Evolutionary conservation across 2,113 vertebrate genomes (phyloP).

Genomic region (Plecotus auritus): DNA sequence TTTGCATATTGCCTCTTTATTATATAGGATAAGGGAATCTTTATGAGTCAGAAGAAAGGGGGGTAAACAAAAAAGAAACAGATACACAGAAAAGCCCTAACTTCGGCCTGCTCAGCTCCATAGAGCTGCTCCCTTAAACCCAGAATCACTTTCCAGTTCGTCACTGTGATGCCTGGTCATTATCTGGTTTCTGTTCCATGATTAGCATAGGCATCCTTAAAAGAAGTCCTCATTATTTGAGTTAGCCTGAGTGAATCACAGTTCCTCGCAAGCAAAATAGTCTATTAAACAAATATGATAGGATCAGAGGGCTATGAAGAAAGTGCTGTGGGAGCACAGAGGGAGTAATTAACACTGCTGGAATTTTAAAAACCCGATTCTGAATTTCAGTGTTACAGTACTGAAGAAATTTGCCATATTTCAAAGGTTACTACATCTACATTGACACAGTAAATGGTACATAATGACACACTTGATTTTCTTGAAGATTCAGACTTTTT

Average conservation of each 20-base stretch:
- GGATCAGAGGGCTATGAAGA: slow-evolving; percentile 26
- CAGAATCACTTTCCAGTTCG: background rate
- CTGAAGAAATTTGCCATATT: slow-evolving; percentile 41
- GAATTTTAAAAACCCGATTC: slow-evolving; percentile 39
- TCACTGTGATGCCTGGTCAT: background rate
- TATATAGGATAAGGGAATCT: too few species aligned
- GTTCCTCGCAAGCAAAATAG: slow-evolving; percentile 50
- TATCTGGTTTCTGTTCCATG: background rate
- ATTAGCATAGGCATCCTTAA: slow-evolving; percentile 5
- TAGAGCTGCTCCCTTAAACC: background rate
- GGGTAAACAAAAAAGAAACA: background rate
- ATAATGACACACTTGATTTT: slow-evolving; percentile 42
- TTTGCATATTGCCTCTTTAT: too few species aligned
- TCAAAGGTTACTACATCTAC: slow-evolving; percentile 57
- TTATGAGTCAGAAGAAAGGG: background rate
- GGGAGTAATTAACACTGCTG: slow-evolving; percentile 60
- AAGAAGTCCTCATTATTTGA: slow-evolving; percentile 37
- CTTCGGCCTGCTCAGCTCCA: background rate
- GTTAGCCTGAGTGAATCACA: background rate
- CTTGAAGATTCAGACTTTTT: background rate
- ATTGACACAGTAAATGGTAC: slow-evolving; percentile 26
- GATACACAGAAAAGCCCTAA: background rate
- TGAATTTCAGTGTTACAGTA: slow-evolving; percentile 36
- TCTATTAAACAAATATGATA: slow-evolving; percentile 60
- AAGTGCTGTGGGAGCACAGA: background rate